Evolutionary conservation across 2,113 vertebrate genomes (phyloP), one percentile per base, ranked within the genome.

Genomic region (Potamarius usumacintae): DNA sequence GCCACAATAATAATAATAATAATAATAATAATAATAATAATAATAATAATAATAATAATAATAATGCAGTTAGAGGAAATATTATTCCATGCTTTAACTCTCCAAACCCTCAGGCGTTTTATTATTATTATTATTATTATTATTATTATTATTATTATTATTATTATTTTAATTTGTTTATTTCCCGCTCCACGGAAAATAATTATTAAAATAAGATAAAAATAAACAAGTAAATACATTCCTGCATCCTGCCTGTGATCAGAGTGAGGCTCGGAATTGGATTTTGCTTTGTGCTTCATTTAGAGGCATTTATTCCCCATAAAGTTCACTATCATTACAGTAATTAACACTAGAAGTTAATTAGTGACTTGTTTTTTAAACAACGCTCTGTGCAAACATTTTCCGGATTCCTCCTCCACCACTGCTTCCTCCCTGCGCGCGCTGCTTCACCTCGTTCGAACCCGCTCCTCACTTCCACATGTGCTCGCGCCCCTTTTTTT

Each of bases 401-500:
- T 42, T 4, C 42, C 42, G 42, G 2, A 42, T 42, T 42, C 42
- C 42, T 42, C 42, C 3, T 42, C 34, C 34, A 42, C 2, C 34
- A 42, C 34, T 42, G 2, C 34, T 42, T 81, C 55, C 79, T 34
- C 17, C 53, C 25, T 14, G 20, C 60, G 4, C n/a, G 12, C 6
- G 20, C 18, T 42, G 42, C 4, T 42, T 2, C 34, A 42, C 34
- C 34, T 42, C 34, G 2, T 42, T 42, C 34, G 34, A 42, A 42
- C 34, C 34, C 34, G 34, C 34, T 2, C 34, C 34, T 42, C 34
- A 42, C 42, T 3, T 4, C 42, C 3, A 42, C 42, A 42, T 4
- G 42, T 4, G 0, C 14, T 14, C 60, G 14, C 7, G 22, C 7
- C 27, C 14, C n/a, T n/a, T 95, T 97, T 97, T 97, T 95, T 94